These are phyloP conservation scores for Hylomyscus alleni DNA, from an alignment of 2,797 vertebrate genomes.

Conservation along the genomic window DNA sequence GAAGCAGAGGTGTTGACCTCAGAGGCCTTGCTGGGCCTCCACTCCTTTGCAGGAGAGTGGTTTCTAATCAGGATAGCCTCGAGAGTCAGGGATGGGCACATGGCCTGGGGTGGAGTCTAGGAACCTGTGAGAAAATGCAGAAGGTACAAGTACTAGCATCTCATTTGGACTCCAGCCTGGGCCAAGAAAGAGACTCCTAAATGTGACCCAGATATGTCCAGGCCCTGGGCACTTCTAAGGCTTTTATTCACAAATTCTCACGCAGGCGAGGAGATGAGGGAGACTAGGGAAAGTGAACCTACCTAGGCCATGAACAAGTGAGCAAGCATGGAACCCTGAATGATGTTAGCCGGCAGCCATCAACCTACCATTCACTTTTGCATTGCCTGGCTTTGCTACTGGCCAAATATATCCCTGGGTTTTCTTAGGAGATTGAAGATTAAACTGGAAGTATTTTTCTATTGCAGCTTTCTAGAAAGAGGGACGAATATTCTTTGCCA, in stretches of 20 bases:
- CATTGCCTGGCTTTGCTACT: background rate
- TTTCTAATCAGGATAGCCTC: background rate
- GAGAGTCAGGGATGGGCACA: background rate
- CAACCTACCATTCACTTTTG: background rate
- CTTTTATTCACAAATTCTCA: background rate
- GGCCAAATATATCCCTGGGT: constrained; percentile 14
- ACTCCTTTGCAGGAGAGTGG: background rate
- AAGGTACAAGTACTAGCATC: background rate
- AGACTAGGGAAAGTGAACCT: background rate
- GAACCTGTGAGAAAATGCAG: background rate
- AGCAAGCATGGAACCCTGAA: background rate
- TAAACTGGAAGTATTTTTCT: background rate
- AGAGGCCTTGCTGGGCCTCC: background rate
- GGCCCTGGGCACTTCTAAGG: background rate
- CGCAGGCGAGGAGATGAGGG: background rate
- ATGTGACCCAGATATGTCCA: rapidly evolving
- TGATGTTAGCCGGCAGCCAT: background rate
- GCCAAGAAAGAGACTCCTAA: background rate
- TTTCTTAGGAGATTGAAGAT: constrained; percentile 43
- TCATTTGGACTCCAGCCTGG: background rate
- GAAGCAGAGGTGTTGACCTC: background rate
- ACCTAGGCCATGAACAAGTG: background rate
- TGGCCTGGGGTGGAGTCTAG: too few species aligned
- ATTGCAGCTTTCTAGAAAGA: constrained; percentile 52
- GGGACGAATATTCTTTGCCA: constrained; percentile 21